phyloP scores from a whole-genome alignment of 1,140 invertebrate species.

The Orchesella cincta region DNA sequence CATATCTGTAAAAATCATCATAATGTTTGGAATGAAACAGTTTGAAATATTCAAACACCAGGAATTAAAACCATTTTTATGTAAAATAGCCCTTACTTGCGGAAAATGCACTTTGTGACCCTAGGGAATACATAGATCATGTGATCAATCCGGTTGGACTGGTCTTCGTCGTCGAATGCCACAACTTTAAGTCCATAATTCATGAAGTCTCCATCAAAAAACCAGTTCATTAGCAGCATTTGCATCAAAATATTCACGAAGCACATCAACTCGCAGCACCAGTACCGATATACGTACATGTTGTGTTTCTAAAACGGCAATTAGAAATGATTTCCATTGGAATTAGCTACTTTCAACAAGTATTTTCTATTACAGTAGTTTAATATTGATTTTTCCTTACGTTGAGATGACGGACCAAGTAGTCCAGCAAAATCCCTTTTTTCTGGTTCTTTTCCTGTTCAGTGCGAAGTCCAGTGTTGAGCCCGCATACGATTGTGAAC shows the following conservation, averaged over 20 bases:
- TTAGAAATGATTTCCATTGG: constrained; percentile 11
- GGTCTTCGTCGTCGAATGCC: constrained; percentile 72
- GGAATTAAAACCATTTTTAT: no score
- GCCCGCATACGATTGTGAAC: constrained; percentile 77
- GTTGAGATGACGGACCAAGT: constrained; percentile 74
- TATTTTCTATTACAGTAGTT: no score
- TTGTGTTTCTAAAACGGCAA: constrained; percentile 72
- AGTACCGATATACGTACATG: constrained; percentile 77
- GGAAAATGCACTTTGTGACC: constrained; percentile 88
- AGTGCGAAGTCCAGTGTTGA: constrained; percentile 73
- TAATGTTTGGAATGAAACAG: not conserved
- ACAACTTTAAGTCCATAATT: constrained; percentile 78
- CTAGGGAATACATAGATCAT: constrained; percentile 88
- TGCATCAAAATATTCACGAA: constrained; percentile 67
- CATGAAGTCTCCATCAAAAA: constrained; percentile 89
- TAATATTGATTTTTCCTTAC: constrained; percentile 60
- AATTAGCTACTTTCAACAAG: not conserved
- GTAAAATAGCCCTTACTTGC: constrained; percentile 62
- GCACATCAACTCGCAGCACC: constrained; percentile 78
- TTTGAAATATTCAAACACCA: not conserved
- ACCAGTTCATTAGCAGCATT: constrained; percentile 85
- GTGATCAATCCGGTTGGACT: constrained; percentile 78
- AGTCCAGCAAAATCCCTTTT: constrained; percentile 76
- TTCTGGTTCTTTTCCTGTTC: constrained; percentile 75
- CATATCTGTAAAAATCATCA: constrained; percentile 62